A percentile compares a stretch with the other conserved stretches of the same genome.
phyloP scores from a whole-genome alignment of 1,140 invertebrate genomes.

The Bombus terrestris region DNA sequence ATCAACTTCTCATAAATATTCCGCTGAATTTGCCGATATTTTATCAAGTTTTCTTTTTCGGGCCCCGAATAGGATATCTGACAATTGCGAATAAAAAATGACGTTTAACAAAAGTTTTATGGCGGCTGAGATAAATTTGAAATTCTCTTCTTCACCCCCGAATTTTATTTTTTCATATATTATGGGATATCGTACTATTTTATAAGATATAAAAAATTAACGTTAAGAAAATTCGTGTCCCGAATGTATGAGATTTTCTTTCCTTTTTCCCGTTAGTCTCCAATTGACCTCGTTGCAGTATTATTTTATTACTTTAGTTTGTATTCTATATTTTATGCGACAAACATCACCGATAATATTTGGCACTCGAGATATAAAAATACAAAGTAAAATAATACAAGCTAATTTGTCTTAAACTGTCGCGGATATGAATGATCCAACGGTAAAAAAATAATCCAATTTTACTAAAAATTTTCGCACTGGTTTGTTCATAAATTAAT shows the following conservation, averaged over 20 bases:
- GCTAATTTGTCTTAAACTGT: too few relatives aligned
- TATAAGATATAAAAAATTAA: not conserved
- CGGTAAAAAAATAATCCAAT: too few relatives aligned
- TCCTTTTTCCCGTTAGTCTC: too few relatives aligned
- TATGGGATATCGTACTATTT: not conserved
- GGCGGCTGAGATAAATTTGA: not conserved
- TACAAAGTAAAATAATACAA: too few relatives aligned
- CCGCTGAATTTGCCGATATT: not conserved
- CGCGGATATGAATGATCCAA: too few relatives aligned
- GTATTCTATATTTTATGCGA: too few relatives aligned
- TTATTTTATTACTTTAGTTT: too few relatives aligned
- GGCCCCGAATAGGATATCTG: too few relatives aligned
- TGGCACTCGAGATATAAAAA: too few relatives aligned
- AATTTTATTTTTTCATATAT: not conserved
- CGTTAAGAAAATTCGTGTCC: conserved; percentile 4
- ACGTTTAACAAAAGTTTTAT: not conserved
- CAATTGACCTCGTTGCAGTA: not conserved
- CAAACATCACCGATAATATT: too few relatives aligned
- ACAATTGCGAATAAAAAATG: not conserved
- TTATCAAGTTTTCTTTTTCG: not conserved
- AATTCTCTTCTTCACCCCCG: not conserved
- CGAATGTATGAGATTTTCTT: too few relatives aligned
- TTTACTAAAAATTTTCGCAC: not conserved
- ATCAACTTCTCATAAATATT: not conserved
- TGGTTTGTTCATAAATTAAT: not conserved